Base-by-base conservation (phyloP, 1,140 invertebrate genomes). In the Anthonomus grandis region DNA sequence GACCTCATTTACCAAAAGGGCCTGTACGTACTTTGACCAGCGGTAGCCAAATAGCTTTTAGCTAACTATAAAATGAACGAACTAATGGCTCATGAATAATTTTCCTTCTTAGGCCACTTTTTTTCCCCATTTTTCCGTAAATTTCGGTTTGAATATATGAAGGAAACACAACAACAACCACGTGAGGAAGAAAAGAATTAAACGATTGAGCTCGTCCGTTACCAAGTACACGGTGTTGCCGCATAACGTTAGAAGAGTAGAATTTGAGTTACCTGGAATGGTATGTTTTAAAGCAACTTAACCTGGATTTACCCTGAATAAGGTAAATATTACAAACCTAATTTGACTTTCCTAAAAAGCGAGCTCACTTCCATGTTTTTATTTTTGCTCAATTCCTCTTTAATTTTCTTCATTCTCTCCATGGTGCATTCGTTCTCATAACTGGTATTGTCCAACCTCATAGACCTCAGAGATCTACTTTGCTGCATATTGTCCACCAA, bases 311-410 rank as follows among this genome's bases (percentile, higher is more conserved):
- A n/a, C n/a, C n/a, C n/a, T n/a, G n/a, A n/a, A n/a, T n/a, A n/a
- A n/a, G n/a, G n/a, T n/a, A n/a, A n/a, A n/a, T 39, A 17, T 44
- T 21, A 27, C 27, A 34, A 34, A 51, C 48, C 48, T 17, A 23
- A 12, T 51, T 51, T 51, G 3, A 51, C 36, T 51, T 51, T 51
- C 10, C 41, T n/a, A 22, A 39, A 51, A 5, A 51, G 31, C 13
- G 47, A 38, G 5, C 12, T 12, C 15, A 36, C 6, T n/a, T 49
- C 31, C 31, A 49, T 10, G 13, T 8, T 13, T 39, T 41, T 41
- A 4, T 41, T 5, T 24, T 39, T 39, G 9, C 41, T n/a, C 12
- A 15, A 1, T 25, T 22, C 10, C 6, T 2, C 6, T 6, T 22
- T 41, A 3, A 3, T 21, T 44, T 44, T 39, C 49, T 6, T n/a